Base-by-base conservation (phyloP, 2,888 invertebrate genomes). In the Helobdella robusta region DNA sequence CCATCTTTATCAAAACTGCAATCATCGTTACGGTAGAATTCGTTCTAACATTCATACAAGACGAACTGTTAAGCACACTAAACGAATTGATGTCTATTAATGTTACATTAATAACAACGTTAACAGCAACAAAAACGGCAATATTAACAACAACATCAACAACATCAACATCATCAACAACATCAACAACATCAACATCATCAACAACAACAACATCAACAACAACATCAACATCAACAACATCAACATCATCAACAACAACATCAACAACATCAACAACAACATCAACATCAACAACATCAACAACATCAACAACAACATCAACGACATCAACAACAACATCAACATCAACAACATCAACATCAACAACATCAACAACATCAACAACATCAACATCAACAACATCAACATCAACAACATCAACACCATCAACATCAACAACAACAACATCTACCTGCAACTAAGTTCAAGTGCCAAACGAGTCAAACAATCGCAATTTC, bases 111-210 rank as follows among this genome's bases (percentile, higher is more conserved):
- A n/a, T n/a, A n/a, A n/a, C n/a, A n/a, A n/a, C n/a, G n/a, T n/a
- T n/a, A n/a, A n/a, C n/a, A n/a, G n/a, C n/a, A n/a, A n/a, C n/a
- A n/a, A n/a, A n/a, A n/a, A n/a, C n/a, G n/a, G n/a, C n/a, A n/a
- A n/a, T n/a, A n/a, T n/a, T n/a, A n/a, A n/a, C 23, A 5, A n/a
- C n/a, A n/a, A n/a, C n/a, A n/a, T n/a, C 4, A 35, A 20, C 3
- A 44, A n/a, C 61, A 61, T 30, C 23, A 40, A 28, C n/a, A 46
- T 44, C 63, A 63, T 54, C 63, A 63, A 20, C 63, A 58, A 32
- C 54, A 58, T n/a, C 63, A 56, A 4, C 63, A 30, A n/a, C 50
- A 2, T 30, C 52, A 28, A 3, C 63, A 28, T 20, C 54, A 56
- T 1, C 52, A 54, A 6, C 52, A 63, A 30, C 52, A 62, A 18